Evolutionary conservation across 2,888 invertebrate species (phyloP).

Genomic region (Macrophya alboannulata): DNA sequence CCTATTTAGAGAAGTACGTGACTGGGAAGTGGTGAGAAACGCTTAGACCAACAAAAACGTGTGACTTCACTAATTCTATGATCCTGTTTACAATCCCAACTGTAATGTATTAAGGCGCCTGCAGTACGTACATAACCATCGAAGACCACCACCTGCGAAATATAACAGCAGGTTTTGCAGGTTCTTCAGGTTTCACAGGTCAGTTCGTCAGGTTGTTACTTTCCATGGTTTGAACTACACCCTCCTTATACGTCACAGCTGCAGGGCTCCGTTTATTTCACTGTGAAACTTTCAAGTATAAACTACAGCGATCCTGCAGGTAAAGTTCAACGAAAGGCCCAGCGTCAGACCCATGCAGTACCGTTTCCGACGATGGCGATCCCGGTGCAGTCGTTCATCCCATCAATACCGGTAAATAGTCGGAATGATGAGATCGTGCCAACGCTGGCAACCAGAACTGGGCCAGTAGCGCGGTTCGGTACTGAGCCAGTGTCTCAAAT

Average conservation of each 20-base stretch:
- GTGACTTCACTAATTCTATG: constrained; percentile 52
- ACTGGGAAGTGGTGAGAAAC: constrained; percentile 17
- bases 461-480: no score
- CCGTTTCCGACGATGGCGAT: no score
- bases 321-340: no score
- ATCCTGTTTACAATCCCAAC: constrained; percentile 44
- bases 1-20: constrained; percentile 28
- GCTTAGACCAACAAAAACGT: constrained; percentile 42
- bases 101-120: not conserved
- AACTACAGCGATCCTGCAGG: no score
- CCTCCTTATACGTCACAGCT: not conserved
- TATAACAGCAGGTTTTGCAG: constrained; percentile 36
- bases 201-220: constrained; percentile 16
- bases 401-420: no score
- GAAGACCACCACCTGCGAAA: constrained; percentile 3
- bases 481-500: no score
- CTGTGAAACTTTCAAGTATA: not conserved
- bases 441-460: no score
- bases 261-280: not conserved
- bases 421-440: no score
- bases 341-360: no score
- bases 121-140: not conserved
- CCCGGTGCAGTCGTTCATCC: no score
- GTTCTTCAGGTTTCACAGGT: constrained; percentile 18
- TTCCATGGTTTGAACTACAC: not conserved